Evolutionary conservation across 2,797 vertebrate genomes (phyloP), one percentile per base, ranked within the genome.

Genomic region (Lateolabrax maculatus): DNA sequence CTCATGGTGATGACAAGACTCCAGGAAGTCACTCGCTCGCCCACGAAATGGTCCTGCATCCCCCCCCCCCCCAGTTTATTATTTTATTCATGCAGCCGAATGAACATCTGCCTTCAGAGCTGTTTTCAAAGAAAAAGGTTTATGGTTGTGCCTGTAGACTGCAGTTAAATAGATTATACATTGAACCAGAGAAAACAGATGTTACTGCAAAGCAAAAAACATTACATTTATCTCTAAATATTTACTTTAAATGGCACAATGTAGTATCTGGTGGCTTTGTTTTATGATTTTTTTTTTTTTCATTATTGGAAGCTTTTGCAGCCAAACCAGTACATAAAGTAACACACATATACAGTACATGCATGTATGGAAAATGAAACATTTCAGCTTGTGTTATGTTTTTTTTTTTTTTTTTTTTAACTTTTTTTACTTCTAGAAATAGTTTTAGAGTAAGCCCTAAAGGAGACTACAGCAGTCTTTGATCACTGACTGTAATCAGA

Each of bases 401-500:
- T 55, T 37, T 43, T 48, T 8, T 31, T 52, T 27, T 41, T 2
- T 4, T 4, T 29, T 44, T 11, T 68, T 31, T 75, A 27, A 23
- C 72, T n/a, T n/a, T n/a, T n/a, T n/a, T n/a, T 12, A 12, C 49
- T 57, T 36, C 36, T 57, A 36, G 34, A 39, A 41, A 9, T 37
- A 51, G 5, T n/a, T 23, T 2, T 63, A 7, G 36, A 29, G n/a
- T 39, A 6, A 60, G 5, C 41, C 43, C 39, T 13, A 5, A 46
- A 23, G 21, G 34, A 46, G 34, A 18, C 3, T 6, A 12, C 37
- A 63, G 5, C n/a, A 1, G 43, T 29, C 61, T 71, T 27, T 71
- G 25, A 71, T 71, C 55, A 1, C 46, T 9, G n/a, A 31, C 49
- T 63, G 52, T 46, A 49, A 63, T 71, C 21, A 52, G 37, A 68